Base-by-base conservation (phyloP, 2,797 vertebrate genomes). In the Morelia viridis region DNA sequence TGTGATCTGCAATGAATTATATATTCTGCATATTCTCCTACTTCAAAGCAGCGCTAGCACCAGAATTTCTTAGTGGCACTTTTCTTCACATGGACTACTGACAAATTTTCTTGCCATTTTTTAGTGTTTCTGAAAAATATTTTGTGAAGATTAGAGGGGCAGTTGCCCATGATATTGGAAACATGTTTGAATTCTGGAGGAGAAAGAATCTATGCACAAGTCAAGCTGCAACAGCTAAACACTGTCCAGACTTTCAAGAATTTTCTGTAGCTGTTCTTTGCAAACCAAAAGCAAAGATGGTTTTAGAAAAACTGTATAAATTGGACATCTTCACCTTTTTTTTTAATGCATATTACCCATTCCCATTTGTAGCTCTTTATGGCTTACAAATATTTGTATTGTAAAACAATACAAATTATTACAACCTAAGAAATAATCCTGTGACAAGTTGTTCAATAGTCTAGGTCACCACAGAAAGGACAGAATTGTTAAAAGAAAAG, bases 101-200 rank as follows among this genome's bases (percentile, higher is more conserved):
- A 15, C 5, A 68, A 31, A 68, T 17, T 12, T 68, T 60, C 65
- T 35, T 88, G n/a, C 85, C n/a, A 35, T 89, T 41, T 62, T 46
- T 84, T 22, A 86, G 60, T 87, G 90, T 89, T 92, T 92, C 83
- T 50, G 57, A 76, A 60, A 58, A 41, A 35, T 89, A 12, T 41
- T 93, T 94, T 92, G 62, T 92, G 76, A 88, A 91, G 35, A 84
- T 13, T 68, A 68, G 28, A 31, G 4, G 28, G n/a, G 13, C 1
- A 31, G 12, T 31, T 31, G n/a, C n/a, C 65, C 65, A 31, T 1
- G 88, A 88, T 64, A 57, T 93, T 46, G 64, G 92, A 11, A 93
- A 94, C n/a, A 83, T 91, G 93, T 93, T 88, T 93, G 58, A 94
- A 90, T 93, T 91, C 80, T 92, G 93, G 88, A 93, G 71, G 26